These are phyloP conservation scores for Lypha dubia DNA, from an alignment of 2,888 invertebrate species.

Conservation along the genomic window DNA sequence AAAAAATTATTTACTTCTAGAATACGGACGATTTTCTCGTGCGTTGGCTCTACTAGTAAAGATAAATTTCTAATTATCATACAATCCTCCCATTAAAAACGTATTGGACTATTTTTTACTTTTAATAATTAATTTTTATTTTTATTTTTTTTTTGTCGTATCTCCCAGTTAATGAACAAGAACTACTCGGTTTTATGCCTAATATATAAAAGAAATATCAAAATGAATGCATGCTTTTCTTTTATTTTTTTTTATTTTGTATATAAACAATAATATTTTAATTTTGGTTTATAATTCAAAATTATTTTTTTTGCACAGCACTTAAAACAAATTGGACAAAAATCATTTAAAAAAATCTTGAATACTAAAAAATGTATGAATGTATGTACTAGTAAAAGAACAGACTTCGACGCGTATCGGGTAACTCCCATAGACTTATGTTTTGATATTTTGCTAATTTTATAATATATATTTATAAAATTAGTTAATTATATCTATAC, in stretches of 20 bases:
- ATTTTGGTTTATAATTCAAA: slow-evolving; percentile 24
- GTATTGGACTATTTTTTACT: not conserved
- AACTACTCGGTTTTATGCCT: slow-evolving; percentile 46
- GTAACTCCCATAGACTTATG: no score
- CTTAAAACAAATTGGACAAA: slow-evolving; percentile 37
- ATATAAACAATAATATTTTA: slow-evolving; percentile 48
- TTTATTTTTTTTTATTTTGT: no score
- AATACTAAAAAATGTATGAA: not conserved
- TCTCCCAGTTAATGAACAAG: not conserved
- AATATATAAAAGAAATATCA: not conserved
- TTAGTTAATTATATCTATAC: no score
- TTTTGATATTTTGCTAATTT: no score
- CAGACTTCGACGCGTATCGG: no score
- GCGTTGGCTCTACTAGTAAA: no score
- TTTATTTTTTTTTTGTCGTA: not conserved
- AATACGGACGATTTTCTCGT: no score
- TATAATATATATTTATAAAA: no score
- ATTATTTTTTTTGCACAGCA: slow-evolving; percentile 43
- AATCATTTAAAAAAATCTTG: not conserved
- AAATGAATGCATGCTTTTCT: slow-evolving; percentile 61
- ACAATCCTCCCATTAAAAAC: not conserved
- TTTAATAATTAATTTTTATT: no score
- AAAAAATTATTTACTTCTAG: no score
- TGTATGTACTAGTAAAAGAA: not conserved
- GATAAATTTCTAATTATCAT: not conserved